Base-by-base conservation (phyloP, 1,140 invertebrate species). In the Sycophaga agraensis region DNA sequence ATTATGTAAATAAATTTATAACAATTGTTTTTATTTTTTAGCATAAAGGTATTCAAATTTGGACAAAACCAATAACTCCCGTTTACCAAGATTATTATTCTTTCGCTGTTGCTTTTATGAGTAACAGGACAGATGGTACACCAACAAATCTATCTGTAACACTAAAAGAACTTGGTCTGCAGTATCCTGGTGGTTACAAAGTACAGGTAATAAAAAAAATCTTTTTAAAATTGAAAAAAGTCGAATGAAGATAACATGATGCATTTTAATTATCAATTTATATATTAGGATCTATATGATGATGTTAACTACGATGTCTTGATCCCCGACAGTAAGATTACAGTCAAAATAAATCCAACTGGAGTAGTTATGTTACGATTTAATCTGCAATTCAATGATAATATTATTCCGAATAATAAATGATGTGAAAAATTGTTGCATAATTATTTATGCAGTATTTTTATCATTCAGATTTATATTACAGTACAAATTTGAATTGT, bases 331-430 rank as follows among this genome's bases (percentile, higher is more conserved):
- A 93, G 93, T 17, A 91, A 91, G 75, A 92, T 97, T 68, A 94
- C 91, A 82, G 91, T 96, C 21, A 91, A 92, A 84, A 93, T 97
- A 2, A 96, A 97, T 82, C 94, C 94, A 67, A 94, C 94, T 74
- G 93, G 92, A 72, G 90, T 92, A 67, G 91, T 93, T 28, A 92
- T 93, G 72, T 79, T 93, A n/a, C 83, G 90, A 67, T 91, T 89
- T 39, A 87, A 92, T 75, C 85, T 91, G 9, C 87, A 91, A 71
- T 83, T 85, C 12, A 83, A 87, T 2, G 73, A 78, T 55, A 82
- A n/a, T n/a, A n/a, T n/a, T n/a, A n/a, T n/a, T n/a, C n/a, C n/a
- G n/a, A n/a, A n/a, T n/a, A n/a, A n/a, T n/a, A n/a, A n/a, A n/a
- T n/a, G n/a, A n/a, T n/a, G n/a, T n/a, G n/a, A n/a, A n/a, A n/a